Conservation (phyloP, 1,140 invertebrate species). For the Hypothenemus hampei region DNA sequence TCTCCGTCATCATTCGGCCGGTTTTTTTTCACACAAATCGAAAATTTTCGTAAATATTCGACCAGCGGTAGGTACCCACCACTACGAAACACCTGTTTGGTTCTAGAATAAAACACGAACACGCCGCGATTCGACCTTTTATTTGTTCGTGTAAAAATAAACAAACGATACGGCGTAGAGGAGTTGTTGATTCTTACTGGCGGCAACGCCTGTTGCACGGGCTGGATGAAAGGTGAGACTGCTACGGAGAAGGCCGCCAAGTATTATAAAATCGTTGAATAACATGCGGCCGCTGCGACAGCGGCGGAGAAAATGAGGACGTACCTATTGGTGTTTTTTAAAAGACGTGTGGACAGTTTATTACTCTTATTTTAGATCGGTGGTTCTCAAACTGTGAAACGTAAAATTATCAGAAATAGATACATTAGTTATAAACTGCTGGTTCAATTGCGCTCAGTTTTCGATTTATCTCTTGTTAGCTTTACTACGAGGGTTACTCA, state of each 20-base stretch:
- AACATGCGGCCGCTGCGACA: constrained; percentile 1
- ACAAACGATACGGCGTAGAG: constrained; percentile 3
- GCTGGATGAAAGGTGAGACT: constrained; percentile 14
- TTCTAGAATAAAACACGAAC: not conserved
- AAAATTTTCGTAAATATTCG: not conserved
- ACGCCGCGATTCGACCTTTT: constrained; percentile 8
- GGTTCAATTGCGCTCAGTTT: no score
- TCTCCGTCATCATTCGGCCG: constrained; percentile 58
- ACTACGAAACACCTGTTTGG: constrained; percentile 24
- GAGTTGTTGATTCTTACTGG: not conserved
- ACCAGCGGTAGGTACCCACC: no score
- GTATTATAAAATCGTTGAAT: constrained; percentile 5
- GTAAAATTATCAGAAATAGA: no score
- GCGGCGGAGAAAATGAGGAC: constrained; percentile 8
- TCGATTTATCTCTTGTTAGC: no score
- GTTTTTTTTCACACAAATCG: not conserved
- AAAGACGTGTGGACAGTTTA: no score
- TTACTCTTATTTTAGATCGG: no score
- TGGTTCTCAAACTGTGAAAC: no score
- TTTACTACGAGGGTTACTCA: no score
- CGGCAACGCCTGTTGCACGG: constrained; percentile 10
- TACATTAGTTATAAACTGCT: no score
- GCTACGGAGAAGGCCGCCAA: constrained; percentile 20
- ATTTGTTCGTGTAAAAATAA: no score
- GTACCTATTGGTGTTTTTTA: no score